phyloP scores from a whole-genome alignment of 2,113 vertebrate species.

The Gulo gulo region DNA sequence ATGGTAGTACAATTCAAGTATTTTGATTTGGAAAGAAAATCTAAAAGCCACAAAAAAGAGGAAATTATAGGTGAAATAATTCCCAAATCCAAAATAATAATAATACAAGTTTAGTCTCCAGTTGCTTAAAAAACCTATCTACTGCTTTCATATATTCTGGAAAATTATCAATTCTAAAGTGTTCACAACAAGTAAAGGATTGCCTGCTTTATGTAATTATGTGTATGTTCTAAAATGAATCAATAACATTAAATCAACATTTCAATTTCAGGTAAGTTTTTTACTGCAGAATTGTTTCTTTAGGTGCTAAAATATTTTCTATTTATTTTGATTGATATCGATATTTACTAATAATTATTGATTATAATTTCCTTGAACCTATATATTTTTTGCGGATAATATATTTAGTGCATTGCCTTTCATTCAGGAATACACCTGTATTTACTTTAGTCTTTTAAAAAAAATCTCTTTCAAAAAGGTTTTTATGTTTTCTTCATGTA shows the following conservation, averaged over 20 bases:
- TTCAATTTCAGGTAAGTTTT: neutral
- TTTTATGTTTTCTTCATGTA: neutral
- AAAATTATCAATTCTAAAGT: neutral
- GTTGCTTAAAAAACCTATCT: neutral
- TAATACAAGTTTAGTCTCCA: neutral
- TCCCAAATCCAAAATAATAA: neutral
- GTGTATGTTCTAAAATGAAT: neutral
- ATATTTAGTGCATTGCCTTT: neutral
- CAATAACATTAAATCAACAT: neutral
- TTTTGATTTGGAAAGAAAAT: neutral
- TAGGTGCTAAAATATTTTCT: neutral
- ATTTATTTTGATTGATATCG: neutral
- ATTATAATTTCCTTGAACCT: neutral
- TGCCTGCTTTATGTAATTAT: neutral
- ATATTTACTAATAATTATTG: neutral
- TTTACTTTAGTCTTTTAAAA: neutral
- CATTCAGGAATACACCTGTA: neutral
- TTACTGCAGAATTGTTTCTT: neutral
- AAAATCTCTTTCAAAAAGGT: neutral
- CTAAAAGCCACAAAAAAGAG: neutral
- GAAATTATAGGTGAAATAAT: neutral
- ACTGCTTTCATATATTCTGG: neutral
- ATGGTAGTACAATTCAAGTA: neutral
- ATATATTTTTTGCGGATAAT: neutral
- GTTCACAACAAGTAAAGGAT: neutral